A percentile compares a stretch with the other conserved stretches of the same genome.
phyloP scores from a whole-genome alignment of 2,888 invertebrate genomes.

The Pediacus dermestoides region DNA sequence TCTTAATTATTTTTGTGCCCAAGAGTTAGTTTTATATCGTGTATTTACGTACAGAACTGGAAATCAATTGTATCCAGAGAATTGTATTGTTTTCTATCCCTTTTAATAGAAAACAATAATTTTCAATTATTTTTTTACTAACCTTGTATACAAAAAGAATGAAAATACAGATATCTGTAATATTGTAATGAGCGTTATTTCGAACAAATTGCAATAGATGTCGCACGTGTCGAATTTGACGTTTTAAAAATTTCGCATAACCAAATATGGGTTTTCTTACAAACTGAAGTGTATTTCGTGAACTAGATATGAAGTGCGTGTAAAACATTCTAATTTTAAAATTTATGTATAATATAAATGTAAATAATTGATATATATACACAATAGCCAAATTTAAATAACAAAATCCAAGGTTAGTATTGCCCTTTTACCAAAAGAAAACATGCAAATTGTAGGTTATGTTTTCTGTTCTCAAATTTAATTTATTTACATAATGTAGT shows the following conservation, averaged over 20 bases:
- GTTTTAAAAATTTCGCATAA: conserved; percentile 50
- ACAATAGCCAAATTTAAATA: too few relatives aligned
- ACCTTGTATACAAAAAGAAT: conserved; percentile 4
- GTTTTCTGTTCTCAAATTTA: conserved; percentile 21
- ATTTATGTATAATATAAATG: conserved; percentile 23
- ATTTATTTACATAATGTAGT: conserved; percentile 14
- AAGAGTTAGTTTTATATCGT: too few relatives aligned
- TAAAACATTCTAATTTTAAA: conserved; percentile 26
- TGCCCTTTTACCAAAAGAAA: conserved; percentile 18
- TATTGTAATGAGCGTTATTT: conserved; percentile 2
- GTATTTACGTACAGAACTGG: too few relatives aligned
- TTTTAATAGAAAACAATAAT: too few relatives aligned
- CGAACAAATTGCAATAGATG: too few relatives aligned
- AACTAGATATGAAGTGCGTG: conserved; percentile 41
- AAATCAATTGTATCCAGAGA: too few relatives aligned
- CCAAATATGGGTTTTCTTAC: conserved; percentile 50
- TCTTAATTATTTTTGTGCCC: too few relatives aligned
- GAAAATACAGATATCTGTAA: conserved; percentile 5
- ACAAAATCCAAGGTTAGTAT: conserved; percentile 27
- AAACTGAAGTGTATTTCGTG: conserved; percentile 36
- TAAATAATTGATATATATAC: conserved; percentile 6
- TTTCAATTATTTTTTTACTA: too few relatives aligned
- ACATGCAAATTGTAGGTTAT: conserved; percentile 38
- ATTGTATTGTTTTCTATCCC: too few relatives aligned
- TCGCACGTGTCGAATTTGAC: conserved; percentile 36